These are phyloP conservation scores for Steinernema hermaphroditum DNA, from an alignment of 2,888 invertebrate species.

Conservation along the genomic window DNA sequence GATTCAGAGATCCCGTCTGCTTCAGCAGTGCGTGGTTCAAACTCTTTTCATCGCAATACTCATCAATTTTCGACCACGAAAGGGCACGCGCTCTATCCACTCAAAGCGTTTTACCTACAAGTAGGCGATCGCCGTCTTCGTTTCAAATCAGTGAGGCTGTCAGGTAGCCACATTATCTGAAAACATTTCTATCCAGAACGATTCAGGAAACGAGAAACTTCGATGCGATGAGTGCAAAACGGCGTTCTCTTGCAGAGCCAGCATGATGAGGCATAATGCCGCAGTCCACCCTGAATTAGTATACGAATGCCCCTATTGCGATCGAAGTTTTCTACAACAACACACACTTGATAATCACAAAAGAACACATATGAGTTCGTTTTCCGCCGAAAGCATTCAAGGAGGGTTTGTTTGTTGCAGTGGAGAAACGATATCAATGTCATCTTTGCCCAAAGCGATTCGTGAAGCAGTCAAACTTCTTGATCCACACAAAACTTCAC, in stretches of 20 bases:
- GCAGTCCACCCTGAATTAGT: neutral
- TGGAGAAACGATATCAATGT: neutral
- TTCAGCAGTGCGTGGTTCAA: too few relatives aligned
- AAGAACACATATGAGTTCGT: neutral
- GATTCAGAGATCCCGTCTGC: too few relatives aligned
- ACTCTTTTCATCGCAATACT: too few relatives aligned
- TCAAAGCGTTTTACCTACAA: conserved; percentile 14
- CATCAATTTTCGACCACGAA: too few relatives aligned
- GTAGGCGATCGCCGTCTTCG: neutral
- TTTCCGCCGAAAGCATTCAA: neutral
- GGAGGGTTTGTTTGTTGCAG: neutral
- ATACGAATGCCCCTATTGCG: neutral
- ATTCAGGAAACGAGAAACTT: neutral
- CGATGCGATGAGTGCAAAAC: neutral
- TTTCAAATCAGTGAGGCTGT: neutral
- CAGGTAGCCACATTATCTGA: neutral
- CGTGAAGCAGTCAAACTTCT: conserved; percentile 2
- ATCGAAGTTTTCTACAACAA: neutral
- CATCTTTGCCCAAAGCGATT: conserved; percentile 17
- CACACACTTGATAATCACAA: neutral
- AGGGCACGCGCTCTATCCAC: neutral
- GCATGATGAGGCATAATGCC: neutral
- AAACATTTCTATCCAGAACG: neutral
- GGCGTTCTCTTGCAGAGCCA: neutral
- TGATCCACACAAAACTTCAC: conserved; percentile 8